Base-by-base conservation (phyloP, 2,113 vertebrate genomes). In the Nothoprocta pentlandii region DNA sequence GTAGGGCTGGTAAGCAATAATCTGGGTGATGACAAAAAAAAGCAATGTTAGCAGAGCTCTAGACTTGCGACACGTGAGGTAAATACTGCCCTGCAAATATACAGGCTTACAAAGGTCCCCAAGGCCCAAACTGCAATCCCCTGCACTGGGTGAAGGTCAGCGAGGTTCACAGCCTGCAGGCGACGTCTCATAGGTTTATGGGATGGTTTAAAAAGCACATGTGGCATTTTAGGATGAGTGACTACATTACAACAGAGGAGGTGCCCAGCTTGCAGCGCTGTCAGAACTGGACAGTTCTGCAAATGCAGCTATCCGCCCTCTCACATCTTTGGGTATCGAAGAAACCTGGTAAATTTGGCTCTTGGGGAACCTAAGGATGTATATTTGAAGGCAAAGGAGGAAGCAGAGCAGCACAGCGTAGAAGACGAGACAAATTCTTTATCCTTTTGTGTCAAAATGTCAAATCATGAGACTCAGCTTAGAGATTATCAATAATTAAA, bases 1-100 rank as follows among this genome's bases (percentile, higher is more conserved):
- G 22, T 99, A 99, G 1, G 99, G 99, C 97, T 99, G 99, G 96
- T 99, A 99, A 11, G 99, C 99, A 89, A 99, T 99, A 44, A 99
- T 99, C 99, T 99, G 97, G 22, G 22, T 6, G 77, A 63, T 84
- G 67, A 93, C 36, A 93, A 61, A 80, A 20, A 10, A 58, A 32
- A 16, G n/a, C 34, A 16, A 3, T 42, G 76, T 93, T 93, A 90
- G 26, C 16, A 4, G 19, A 51, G 8, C 21, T 46, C 26, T 16
- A 25, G 46, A 20, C 34, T 54, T 14, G 58, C 13, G 32, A 28
- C 6, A 5, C 2, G 4, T 41, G 5, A 83, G 69, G 76, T 12
- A 46, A 46, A 49, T 0, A 66, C 44, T 5, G 30, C 41, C 28
- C 22, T 2, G 56, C 14, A 16, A 70, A 69, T 2, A 0, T 3